A percentile compares a stretch with the other conserved stretches of the same genome.
phyloP scores from a whole-genome alignment of 2,113 vertebrate species.

The Apodemus speciosus region DNA sequence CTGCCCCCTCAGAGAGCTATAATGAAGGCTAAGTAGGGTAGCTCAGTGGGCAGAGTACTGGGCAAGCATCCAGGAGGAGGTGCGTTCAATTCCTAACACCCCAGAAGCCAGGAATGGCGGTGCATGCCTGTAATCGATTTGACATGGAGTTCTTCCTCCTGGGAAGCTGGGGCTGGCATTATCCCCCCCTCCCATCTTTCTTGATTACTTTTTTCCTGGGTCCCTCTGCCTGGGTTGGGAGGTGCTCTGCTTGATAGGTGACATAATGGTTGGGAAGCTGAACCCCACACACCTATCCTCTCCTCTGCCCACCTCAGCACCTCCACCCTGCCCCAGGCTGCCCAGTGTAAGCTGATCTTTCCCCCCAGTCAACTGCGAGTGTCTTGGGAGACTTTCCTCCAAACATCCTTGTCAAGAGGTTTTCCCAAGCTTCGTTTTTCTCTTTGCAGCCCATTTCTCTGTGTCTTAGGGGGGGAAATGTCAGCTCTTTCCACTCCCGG shows the following conservation, averaged over 20 bases:
- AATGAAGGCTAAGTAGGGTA: not conserved
- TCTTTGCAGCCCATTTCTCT: constrained; percentile 13
- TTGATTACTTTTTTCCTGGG: not conserved
- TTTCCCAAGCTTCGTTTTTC: constrained; percentile 31
- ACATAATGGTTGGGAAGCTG: not conserved
- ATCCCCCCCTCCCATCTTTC: accelerated
- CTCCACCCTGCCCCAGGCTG: not conserved
- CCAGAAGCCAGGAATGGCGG: not conserved
- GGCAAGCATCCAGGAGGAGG: not conserved
- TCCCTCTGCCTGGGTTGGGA: not conserved
- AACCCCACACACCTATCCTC: accelerated
- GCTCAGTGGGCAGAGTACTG: not conserved
- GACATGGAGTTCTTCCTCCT: not conserved
- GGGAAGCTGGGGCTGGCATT: not conserved
- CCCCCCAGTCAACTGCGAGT: too few relatives aligned
- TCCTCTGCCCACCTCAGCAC: not conserved
- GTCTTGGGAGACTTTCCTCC: not conserved
- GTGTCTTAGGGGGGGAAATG: not conserved
- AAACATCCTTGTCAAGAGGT: not conserved
- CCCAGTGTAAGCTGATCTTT: not conserved
- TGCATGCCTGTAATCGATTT: too few relatives aligned
- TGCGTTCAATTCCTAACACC: not conserved
- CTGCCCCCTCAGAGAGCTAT: not conserved
- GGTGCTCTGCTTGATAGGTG: not conserved
- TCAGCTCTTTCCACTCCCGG: not conserved